Evolutionary conservation across 2,888 invertebrate genomes (phyloP).

Genomic region (Noctuana brunneofusca): DNA sequence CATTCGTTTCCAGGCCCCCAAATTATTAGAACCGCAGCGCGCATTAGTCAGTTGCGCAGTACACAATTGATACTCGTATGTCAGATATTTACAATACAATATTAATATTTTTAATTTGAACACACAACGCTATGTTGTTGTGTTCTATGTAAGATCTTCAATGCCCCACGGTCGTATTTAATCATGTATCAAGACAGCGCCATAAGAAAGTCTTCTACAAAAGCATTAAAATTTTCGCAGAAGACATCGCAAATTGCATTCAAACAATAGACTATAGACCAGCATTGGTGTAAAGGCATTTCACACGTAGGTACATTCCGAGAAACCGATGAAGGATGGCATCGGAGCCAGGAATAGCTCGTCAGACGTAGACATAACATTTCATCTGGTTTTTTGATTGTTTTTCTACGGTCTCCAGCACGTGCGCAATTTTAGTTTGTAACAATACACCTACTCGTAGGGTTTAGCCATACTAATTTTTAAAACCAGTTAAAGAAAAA

Average conservation of each 20-base stretch:
- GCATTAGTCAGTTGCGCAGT: no score
- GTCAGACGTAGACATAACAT: slow-evolving; percentile 42
- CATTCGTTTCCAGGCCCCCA: no score
- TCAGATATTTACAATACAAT: no score
- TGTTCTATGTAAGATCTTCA: no score
- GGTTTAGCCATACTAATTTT: no score
- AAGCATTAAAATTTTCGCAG: slow-evolving; percentile 2
- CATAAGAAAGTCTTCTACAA: neutral
- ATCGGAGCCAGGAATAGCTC: slow-evolving; percentile 32
- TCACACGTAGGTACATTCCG: neutral
- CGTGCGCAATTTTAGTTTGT: slow-evolving; percentile 7
- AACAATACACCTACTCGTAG: neutral
- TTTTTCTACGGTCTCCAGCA: slow-evolving; percentile 11
- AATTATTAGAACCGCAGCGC: no score
- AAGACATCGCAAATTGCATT: neutral
- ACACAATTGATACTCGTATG: no score
- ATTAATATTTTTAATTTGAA: no score
- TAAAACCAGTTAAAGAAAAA: no score
- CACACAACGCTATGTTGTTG: no score
- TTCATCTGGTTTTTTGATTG: slow-evolving; percentile 26
- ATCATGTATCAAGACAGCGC: neutral
- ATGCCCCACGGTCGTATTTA: neutral
- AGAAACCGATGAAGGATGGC: slow-evolving; percentile 4
- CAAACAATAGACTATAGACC: slow-evolving; percentile 8
- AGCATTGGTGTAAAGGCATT: neutral